A percentile compares a stretch with the other conserved stretches of the same genome.
Conservation (phyloP, 1,140 invertebrate species). For the Teleogryllus occipitalis region DNA sequence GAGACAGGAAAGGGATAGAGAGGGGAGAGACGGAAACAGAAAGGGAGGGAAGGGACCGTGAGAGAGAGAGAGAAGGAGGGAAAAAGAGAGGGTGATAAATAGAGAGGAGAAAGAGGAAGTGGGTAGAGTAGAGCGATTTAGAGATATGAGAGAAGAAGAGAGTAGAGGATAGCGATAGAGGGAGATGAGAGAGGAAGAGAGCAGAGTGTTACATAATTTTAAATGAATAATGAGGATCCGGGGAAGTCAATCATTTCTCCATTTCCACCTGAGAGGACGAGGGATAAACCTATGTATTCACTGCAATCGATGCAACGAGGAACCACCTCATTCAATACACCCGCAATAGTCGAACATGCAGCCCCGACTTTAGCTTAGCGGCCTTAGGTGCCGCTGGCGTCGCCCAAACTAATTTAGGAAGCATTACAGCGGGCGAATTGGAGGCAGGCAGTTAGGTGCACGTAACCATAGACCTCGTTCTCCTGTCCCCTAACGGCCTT, state of each 20-base stretch:
- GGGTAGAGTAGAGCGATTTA: not conserved
- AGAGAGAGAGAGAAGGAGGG: not conserved
- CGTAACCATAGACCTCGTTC: too few species aligned
- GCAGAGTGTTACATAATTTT: too few species aligned
- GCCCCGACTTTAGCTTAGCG: too few species aligned
- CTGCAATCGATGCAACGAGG: too few species aligned
- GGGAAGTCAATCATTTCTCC: conserved; percentile 2
- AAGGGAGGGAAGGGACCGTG: not conserved
- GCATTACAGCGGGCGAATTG: too few species aligned
- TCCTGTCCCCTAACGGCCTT: too few species aligned
- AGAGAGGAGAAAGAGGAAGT: not conserved
- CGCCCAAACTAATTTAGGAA: not conserved
- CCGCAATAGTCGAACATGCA: too few species aligned
- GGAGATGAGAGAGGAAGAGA: too few species aligned
- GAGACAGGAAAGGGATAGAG: conserved; percentile 8
- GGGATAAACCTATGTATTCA: too few species aligned
- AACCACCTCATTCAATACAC: too few species aligned
- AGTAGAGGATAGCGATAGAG: too few species aligned
- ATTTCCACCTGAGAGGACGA: not conserved
- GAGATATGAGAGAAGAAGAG: not conserved
- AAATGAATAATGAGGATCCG: not conserved
- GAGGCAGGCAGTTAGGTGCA: too few species aligned
- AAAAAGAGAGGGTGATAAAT: not conserved
- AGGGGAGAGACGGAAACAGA: not conserved
- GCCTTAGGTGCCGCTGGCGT: not conserved